A percentile compares a stretch with the other conserved stretches of the same genome.
phyloP scores from a whole-genome alignment of 2,888 invertebrate species.

The Bellardia bayeri region DNA sequence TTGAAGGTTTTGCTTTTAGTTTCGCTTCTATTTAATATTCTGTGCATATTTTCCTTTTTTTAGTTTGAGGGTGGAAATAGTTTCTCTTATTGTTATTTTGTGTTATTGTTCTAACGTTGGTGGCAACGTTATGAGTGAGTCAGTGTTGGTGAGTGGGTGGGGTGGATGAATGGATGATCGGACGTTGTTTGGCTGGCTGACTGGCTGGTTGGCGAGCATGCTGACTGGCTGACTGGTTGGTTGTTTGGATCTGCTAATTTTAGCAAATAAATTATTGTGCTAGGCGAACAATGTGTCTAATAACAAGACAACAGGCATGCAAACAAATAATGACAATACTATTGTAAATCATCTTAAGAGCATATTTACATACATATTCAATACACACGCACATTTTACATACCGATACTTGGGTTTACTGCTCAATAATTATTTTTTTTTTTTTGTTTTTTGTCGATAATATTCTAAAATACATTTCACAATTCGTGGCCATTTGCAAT shows the following conservation, averaged over 20 bases:
- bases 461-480: neutral
- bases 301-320: slow-evolving; percentile 42
- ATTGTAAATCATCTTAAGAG: slow-evolving; percentile 27
- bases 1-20: neutral
- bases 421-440: slow-evolving; percentile 17
- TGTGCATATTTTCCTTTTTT: neutral
- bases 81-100: slow-evolving; percentile 11
- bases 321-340: slow-evolving; percentile 42
- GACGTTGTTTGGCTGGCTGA: neutral
- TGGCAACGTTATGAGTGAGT: neutral
- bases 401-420: slow-evolving; percentile 37
- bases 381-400: slow-evolving; percentile 39
- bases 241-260: slow-evolving; percentile 32
- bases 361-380: neutral
- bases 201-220: neutral
- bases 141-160: slow-evolving; percentile 20
- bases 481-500: slow-evolving; percentile 4
- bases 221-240: slow-evolving; percentile 34
- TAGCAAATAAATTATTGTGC: slow-evolving; percentile 28
- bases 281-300: slow-evolving; percentile 30
- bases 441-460: neutral
- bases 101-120: slow-evolving; percentile 9
- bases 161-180: neutral
- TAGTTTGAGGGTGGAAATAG: neutral
- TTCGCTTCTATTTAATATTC: neutral